Evolutionary conservation across 1,140 invertebrate genomes (phyloP).

Genomic region (Cephus cinctus): DNA sequence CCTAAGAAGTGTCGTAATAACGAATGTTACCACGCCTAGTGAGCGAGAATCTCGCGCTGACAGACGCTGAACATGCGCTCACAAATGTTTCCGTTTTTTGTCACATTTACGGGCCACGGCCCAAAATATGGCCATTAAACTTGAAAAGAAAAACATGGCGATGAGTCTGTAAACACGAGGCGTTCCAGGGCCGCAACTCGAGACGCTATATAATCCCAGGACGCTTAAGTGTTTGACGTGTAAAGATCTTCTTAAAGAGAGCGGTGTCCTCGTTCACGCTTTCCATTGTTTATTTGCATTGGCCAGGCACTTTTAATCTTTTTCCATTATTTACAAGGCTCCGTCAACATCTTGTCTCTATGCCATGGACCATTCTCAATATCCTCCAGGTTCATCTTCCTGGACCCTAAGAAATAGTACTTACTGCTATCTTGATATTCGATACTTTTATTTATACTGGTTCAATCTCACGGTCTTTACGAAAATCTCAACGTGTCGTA

Average conservation of each 20-base stretch:
- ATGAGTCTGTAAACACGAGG: constrained; percentile 16
- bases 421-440: too few relatives aligned
- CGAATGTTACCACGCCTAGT: constrained; percentile 6
- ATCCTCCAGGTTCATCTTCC: too few relatives aligned
- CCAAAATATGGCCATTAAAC: constrained; percentile 36
- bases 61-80: constrained; percentile 37
- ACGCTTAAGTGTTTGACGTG: constrained; percentile 9
- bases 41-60: constrained; percentile 23
- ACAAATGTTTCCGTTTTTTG: constrained; percentile 29
- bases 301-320: too few relatives aligned
- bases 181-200: constrained; percentile 9
- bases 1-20: constrained; percentile 7
- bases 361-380: too few relatives aligned
- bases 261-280: neutral
- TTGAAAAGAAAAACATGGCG: constrained; percentile 23
- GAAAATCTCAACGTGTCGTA: too few relatives aligned
- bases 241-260: constrained; percentile 13
- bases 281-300: neutral
- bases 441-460: too few relatives aligned
- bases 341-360: too few relatives aligned
- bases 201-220: constrained; percentile 7
- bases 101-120: constrained; percentile 31
- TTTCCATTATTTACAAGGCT: too few relatives aligned
- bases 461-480: too few relatives aligned
- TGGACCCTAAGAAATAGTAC: too few relatives aligned